Evolutionary conservation across 2,113 vertebrate species (phyloP).

Genomic region (Prunella himalayana): DNA sequence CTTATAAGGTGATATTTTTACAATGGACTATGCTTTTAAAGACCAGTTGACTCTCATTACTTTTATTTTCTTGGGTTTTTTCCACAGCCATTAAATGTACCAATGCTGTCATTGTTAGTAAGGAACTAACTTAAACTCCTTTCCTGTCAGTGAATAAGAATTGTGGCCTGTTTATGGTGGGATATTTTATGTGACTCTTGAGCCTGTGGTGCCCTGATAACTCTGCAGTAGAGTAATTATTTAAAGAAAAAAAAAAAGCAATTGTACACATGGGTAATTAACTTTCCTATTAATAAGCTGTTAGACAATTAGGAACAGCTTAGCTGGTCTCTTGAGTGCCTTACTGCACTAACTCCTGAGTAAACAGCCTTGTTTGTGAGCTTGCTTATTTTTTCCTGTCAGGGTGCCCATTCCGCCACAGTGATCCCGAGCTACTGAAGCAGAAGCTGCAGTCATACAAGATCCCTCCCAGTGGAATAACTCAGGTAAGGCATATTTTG

Average conservation of each 20-base stretch:
- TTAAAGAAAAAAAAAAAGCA: conserved; percentile 7
- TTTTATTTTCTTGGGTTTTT: neutral
- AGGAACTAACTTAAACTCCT: conserved; percentile 3
- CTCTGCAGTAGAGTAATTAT: neutral
- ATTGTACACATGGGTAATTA: conserved; percentile 58
- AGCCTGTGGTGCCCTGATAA: conserved; percentile 54
- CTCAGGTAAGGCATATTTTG: conserved; percentile 79
- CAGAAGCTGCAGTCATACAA: conserved; percentile 94
- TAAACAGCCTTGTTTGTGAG: conserved; percentile 51
- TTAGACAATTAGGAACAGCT: conserved; percentile 59
- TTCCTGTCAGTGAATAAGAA: neutral
- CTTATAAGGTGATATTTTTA: neutral
- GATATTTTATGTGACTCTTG: conserved; percentile 46
- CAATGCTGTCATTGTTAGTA: neutral
- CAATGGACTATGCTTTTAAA: neutral
- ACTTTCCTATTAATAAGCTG: conserved; percentile 69
- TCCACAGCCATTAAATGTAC: neutral
- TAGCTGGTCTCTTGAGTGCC: conserved; percentile 41
- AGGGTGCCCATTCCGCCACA: conserved; percentile 98
- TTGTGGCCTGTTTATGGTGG: neutral
- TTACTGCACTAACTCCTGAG: conserved; percentile 6
- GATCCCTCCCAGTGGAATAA: conserved; percentile 80
- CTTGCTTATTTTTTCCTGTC: conserved; percentile 32
- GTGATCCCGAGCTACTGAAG: conserved; percentile 89
- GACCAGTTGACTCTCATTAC: neutral